phyloP scores from a whole-genome alignment of 1,140 invertebrate species.

The Sitobion miscanthi region DNA sequence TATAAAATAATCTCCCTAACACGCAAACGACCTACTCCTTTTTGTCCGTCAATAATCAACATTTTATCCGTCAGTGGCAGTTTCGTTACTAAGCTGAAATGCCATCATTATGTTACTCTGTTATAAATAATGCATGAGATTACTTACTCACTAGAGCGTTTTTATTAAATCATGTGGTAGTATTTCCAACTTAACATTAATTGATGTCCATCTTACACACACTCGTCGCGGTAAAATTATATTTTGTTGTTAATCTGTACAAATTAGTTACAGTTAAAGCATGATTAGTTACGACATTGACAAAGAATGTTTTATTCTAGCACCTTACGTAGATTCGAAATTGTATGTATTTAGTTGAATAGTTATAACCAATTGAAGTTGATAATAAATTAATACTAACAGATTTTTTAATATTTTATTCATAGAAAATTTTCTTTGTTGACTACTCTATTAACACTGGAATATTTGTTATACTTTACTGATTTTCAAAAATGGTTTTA shows the following conservation, averaged over 20 bases:
- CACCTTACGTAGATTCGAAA: background rate
- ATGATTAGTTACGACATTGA: background rate
- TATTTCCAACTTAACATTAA: background rate
- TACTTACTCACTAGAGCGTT: background rate
- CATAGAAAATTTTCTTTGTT: background rate
- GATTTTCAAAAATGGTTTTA: background rate
- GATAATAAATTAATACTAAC: background rate
- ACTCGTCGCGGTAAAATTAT: background rate
- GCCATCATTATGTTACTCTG: background rate
- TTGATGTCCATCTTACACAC: background rate
- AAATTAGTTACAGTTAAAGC: background rate
- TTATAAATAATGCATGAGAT: background rate
- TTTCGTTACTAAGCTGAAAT: background rate
- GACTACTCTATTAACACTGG: background rate
- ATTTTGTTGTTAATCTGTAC: background rate
- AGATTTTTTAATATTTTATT: background rate
- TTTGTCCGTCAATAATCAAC: background rate
- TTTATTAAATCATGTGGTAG: background rate
- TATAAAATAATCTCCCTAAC: background rate
- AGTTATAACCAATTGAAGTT: background rate
- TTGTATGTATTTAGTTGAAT: background rate
- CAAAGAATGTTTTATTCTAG: background rate
- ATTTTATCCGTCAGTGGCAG: background rate
- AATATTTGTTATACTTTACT: background rate
- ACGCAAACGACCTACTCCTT: background rate